Evolutionary conservation across 2,888 invertebrate species (phyloP), one percentile per base, ranked within the genome.

Genomic region (Mellilla xanthometata): DNA sequence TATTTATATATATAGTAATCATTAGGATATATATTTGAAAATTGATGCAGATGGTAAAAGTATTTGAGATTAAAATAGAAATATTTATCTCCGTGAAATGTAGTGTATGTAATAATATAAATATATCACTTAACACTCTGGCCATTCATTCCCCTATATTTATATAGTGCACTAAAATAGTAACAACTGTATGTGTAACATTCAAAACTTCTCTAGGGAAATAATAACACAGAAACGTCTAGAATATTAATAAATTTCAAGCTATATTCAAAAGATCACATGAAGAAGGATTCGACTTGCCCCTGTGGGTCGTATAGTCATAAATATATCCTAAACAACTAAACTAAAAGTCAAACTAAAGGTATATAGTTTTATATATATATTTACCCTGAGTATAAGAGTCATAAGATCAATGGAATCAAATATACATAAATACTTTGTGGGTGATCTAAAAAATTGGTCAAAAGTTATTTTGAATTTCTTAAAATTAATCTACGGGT

Each of bases 351-450:
- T 39, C 35, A 49, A 54, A 45, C 44, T 52, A 75, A 58, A 80
- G 72, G 56, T 68, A 61, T 72, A 79, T 71, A 80, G 69, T 75
- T 76, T 76, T 75, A 74, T 71, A 67, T n/a, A n/a, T 65, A 76
- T 70, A 65, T 73, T 78, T 87, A 89, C 88, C 88, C 88, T 89
- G 88, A 81, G 85, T 77, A 73, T 72, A 73, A 81, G 71, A 83
- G 82, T 87, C 88, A 88, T 87, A 87, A 87, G 87, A 86, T 81
- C 75, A 73, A 76, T 79, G 68, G 65, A 67, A 66, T 67, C 45
- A 58, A 69, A 63, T 59, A 58, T 56, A 57, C 54, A 60, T 51
- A 52, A 67, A 71, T 65, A 64, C 64, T 70, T 72, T 68, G 60
- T 60, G 65, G 64, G 63, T 75, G 73, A 78, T 82, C 75, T 75